A percentile compares a stretch with the other conserved stretches of the same genome.
Conservation (phyloP, 1,140 invertebrate genomes). For the Diachasmimorpha longicaudata region DNA sequence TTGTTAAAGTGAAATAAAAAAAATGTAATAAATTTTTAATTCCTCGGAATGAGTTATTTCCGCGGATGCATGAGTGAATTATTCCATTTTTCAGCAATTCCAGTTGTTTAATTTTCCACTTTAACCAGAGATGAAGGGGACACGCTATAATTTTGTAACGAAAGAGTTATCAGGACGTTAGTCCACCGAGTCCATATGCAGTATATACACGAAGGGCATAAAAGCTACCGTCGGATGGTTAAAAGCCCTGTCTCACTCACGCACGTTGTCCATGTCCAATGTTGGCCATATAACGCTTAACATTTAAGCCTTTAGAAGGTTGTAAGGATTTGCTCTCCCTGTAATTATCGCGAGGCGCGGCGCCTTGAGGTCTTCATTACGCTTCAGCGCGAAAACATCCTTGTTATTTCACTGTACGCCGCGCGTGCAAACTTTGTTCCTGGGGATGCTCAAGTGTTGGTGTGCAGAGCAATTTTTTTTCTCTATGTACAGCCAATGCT, state of each 20-base stretch:
- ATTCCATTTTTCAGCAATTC: background rate
- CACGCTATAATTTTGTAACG: slow-evolving; percentile 14
- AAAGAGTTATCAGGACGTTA: slow-evolving; percentile 1
- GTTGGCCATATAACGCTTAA: slow-evolving; percentile 60
- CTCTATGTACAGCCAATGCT: slow-evolving; percentile 24
- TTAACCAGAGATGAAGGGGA: slow-evolving; percentile 5
- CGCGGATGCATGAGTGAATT: background rate
- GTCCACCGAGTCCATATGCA: background rate
- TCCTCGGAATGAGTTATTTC: background rate
- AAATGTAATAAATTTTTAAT: background rate
- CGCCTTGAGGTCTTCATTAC: slow-evolving; percentile 65
- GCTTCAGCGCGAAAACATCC: slow-evolving; percentile 46
- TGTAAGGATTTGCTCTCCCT: slow-evolving; percentile 62
- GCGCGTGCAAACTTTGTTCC: slow-evolving; percentile 30
- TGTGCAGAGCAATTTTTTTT: background rate
- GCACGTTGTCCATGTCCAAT: background rate
- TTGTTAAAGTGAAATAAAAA: too few species aligned
- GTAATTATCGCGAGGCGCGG: slow-evolving; percentile 64
- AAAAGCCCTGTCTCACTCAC: slow-evolving; percentile 14
- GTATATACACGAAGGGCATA: slow-evolving; percentile 37
- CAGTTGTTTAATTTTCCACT: background rate
- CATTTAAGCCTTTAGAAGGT: slow-evolving; percentile 65
- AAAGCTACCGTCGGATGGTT: slow-evolving; percentile 58
- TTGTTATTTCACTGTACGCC: slow-evolving; percentile 60
- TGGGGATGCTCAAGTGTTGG: background rate